A percentile compares a stretch with the other conserved stretches of the same genome.
Evolutionary conservation across 37 sponge, comb jelly and placozoan genomes (phyloP).

Genomic region (Chondrosia reniformis): DNA sequence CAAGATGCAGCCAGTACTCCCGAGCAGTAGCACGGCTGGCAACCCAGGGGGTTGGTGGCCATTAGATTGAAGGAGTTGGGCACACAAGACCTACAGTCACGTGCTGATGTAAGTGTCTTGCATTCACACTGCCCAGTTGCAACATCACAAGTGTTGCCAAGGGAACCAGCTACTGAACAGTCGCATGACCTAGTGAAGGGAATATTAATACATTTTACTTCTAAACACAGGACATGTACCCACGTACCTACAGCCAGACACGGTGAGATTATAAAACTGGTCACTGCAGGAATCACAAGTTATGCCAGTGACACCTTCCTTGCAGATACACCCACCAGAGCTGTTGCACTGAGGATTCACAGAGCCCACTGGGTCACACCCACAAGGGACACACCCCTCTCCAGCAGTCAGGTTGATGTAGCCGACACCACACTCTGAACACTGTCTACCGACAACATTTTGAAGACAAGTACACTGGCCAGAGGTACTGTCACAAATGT

Average conservation of each 20-base stretch:
- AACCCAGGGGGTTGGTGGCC: conserved; percentile 55
- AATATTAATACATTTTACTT: neutral
- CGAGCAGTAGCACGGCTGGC: conserved; percentile 77
- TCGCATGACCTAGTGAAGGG: conserved; percentile 28
- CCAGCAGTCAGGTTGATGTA: conserved; percentile 26
- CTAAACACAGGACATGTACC: neutral
- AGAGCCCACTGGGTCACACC: conserved; percentile 50
- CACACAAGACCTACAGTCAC: conserved; percentile 37
- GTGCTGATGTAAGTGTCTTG: neutral
- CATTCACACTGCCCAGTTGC: conserved; percentile 64
- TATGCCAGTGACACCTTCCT: conserved; percentile 55
- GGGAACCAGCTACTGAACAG: conserved; percentile 35
- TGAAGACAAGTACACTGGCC: conserved; percentile 68
- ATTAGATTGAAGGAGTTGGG: conserved; percentile 59
- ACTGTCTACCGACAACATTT: conserved; percentile 47
- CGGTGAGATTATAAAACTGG: conserved; percentile 44
- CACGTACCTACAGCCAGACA: conserved; percentile 55
- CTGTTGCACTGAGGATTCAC: conserved; percentile 28
- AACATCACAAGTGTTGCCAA: conserved; percentile 12
- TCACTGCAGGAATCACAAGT: conserved; percentile 60
- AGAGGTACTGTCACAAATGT: conserved; percentile 38
- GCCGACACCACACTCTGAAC: conserved; percentile 31
- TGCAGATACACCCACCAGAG: conserved; percentile 62
- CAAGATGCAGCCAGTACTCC: conserved; percentile 45
- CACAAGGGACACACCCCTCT: conserved; percentile 45